A percentile compares a stretch with the other conserved stretches of the same genome.
These are phyloP conservation scores for Actenoides lindsayi DNA, from an alignment of 2,113 vertebrate genomes.

Conservation along the genomic window DNA sequence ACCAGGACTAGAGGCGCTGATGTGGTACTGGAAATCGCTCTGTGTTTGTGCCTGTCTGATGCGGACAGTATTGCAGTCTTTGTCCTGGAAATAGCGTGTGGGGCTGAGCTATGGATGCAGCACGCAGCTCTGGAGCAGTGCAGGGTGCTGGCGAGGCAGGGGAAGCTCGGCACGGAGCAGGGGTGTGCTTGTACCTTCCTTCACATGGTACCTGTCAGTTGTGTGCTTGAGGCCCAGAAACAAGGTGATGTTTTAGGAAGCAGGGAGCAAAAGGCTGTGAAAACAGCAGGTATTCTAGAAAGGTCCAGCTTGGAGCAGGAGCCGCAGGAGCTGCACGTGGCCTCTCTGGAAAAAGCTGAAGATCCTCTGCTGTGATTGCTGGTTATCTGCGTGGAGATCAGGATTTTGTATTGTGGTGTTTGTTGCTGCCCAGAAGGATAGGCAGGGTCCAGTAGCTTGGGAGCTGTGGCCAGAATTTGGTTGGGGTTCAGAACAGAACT, in stretches of 20 bases:
- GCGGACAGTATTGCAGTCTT: neutral
- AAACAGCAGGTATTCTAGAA: neutral
- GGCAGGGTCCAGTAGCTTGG: neutral
- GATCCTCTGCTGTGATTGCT: neutral
- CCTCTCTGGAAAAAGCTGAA: neutral
- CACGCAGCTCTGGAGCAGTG: no score
- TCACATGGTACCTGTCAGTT: rapidly evolving
- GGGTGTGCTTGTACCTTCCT: neutral
- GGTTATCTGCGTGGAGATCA: neutral
- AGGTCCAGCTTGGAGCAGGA: neutral
- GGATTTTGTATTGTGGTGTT: neutral
- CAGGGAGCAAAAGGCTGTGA: neutral
- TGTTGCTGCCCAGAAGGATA: neutral
- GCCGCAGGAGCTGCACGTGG: neutral
- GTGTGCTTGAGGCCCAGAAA: neutral
- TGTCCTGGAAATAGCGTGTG: neutral
- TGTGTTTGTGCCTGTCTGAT: rapidly evolving
- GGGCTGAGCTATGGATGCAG: neutral
- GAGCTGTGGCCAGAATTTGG: neutral
- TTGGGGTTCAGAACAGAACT: neutral
- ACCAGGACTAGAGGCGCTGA: neutral
- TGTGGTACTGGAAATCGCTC: neutral
- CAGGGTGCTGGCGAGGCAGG: neutral
- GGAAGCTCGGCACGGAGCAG: neutral
- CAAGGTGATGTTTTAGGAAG: neutral